Base-by-base conservation (phyloP, 2,888 invertebrate genomes). In the Drosophila greeni region DNA sequence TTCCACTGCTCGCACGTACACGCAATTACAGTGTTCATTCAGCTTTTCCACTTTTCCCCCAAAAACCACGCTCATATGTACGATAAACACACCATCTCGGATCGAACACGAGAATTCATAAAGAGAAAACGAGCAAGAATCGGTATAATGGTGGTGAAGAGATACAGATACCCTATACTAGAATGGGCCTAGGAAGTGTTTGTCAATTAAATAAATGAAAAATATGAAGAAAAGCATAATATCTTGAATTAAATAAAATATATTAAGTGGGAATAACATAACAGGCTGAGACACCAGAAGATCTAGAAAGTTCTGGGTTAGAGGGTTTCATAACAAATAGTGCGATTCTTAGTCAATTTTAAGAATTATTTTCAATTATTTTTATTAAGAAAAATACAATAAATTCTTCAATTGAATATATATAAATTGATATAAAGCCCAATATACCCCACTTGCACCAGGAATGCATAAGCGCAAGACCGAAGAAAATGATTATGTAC, bases 401-500 rank as follows among this genome's bases (percentile, higher is more conserved):
- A n/a, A n/a, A n/a, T n/a, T n/a, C n/a, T n/a, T n/a, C n/a, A n/a
- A n/a, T n/a, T n/a, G n/a, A n/a, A n/a, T 5, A 14, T 23, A n/a
- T 24, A 24, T 24, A 24, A n/a, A 3, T 5, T 9, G 0, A 23
- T 23, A 5, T 18, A 18, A 5, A 26, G 24, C 12, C 14, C 18
- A 18, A 59, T 23, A 42, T 20, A 36, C 42, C 34, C 29, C 2
- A 6, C 14, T 5, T 16, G 2, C 40, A n/a, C 29, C n/a, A 14
- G 51, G 65, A 51, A 61, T 61, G 23, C 31, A 67, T 56, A 59
- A 61, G 48, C 69, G 64, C 64, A 72, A 76, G 34, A 47, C 55
- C 62, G n/a, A 64, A 71, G 72, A 68, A 51, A 56, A 53, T 48
- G 39, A 76, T 79, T 82, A 70, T 82, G 79, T 78, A 76, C 79